Percentiles rank a stretch among this genome's conserved stretches.
Conservation (phyloP, 2,888 invertebrate species). For the Trachelus stipa region DNA sequence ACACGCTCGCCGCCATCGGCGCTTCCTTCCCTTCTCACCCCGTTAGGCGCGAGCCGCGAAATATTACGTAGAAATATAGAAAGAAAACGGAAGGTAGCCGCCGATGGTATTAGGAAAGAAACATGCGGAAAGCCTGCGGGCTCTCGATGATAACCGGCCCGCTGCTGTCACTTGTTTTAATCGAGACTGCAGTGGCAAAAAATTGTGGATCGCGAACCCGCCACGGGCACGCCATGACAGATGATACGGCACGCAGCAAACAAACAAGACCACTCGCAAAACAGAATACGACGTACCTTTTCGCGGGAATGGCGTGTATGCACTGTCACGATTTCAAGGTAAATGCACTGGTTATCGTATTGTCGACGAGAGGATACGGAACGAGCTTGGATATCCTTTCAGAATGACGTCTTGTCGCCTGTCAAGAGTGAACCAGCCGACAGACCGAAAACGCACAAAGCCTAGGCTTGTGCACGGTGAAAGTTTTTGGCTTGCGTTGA, state of each 20-base stretch:
- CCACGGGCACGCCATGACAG: conserved; percentile 60
- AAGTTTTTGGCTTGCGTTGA: conserved; percentile 38
- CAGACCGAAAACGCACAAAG: conserved; percentile 5
- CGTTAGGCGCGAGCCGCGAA: conserved; percentile 13
- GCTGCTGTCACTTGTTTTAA: conserved; percentile 16
- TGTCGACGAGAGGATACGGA: not conserved
- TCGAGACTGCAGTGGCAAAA: conserved; percentile 12
- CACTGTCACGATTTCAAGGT: not conserved
- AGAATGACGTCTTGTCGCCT: not conserved
- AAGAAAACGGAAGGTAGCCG: not conserved
- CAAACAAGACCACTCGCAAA: conserved; percentile 53
- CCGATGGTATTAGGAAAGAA: not conserved
- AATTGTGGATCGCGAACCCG: conserved; percentile 23
- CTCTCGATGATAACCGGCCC: conserved; percentile 16
- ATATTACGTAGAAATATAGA: not conserved
- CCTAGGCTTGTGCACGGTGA: conserved; percentile 32
- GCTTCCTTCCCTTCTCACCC: conserved; percentile 33
- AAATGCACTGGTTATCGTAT: not conserved
- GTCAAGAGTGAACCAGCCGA: not conserved
- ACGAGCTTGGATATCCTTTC: not conserved
- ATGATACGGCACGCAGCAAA: conserved; percentile 55
- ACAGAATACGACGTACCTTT: conserved; percentile 34
- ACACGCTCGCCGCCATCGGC: conserved; percentile 58
- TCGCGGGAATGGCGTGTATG: conserved; percentile 34
- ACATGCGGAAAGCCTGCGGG: conserved; percentile 5